These are phyloP conservation scores for Lophius americanus DNA, from an alignment of 2,797 vertebrate genomes.

Conservation along the genomic window DNA sequence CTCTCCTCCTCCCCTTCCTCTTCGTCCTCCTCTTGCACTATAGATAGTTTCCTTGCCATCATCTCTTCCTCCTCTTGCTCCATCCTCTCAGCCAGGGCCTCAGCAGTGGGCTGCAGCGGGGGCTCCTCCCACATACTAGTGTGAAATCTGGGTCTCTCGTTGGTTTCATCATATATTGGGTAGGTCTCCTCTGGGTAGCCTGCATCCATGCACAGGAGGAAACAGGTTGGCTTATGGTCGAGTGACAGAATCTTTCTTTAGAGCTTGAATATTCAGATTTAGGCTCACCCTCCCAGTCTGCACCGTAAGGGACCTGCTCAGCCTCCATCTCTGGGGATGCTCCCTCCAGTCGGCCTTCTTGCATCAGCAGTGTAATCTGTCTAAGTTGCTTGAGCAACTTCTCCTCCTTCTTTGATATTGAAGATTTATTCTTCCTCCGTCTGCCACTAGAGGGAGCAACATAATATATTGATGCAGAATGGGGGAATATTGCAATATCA, in stretches of 20 bases:
- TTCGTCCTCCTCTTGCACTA: constrained; percentile 69
- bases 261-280: constrained; percentile 19
- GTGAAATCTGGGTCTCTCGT: constrained; percentile 40
- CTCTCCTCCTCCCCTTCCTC: constrained; percentile 65
- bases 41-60: too few relatives aligned
- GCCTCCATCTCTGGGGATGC: constrained; percentile 94
- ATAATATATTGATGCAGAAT: constrained; percentile 21
- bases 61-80: constrained; percentile 75
- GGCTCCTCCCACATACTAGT: constrained; percentile 76
- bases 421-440: constrained; percentile 74
- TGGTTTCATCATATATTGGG: constrained; percentile 82
- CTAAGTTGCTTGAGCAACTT: constrained; percentile 87
- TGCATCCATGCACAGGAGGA: constrained; percentile 57
- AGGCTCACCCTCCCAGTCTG: constrained; percentile 91
- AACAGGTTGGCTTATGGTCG: not conserved
- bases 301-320: constrained; percentile 90
- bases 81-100: constrained; percentile 93
- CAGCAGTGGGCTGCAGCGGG: constrained; percentile 84
- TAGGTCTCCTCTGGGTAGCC: constrained; percentile 95
- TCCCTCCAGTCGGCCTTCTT: constrained; percentile 88
- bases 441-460: constrained; percentile 59
- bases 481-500: not conserved
- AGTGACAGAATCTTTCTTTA: not conserved
- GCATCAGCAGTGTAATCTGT: constrained; percentile 89
- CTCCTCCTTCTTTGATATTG: constrained; percentile 86